Conservation (phyloP, 2,113 vertebrate genomes). For the Carlito syrichta region DNA sequence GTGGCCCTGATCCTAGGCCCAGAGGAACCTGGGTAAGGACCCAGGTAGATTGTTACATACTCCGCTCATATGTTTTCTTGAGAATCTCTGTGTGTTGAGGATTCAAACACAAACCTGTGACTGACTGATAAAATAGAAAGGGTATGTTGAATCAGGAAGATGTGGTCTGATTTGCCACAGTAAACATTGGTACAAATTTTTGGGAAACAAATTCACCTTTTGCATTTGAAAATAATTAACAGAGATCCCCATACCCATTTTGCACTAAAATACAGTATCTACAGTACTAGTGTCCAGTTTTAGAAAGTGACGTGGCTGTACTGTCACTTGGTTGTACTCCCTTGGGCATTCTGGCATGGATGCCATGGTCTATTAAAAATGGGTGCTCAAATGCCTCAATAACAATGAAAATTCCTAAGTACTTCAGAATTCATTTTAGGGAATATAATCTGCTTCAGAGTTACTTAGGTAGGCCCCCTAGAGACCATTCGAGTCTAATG, state of each 20-base stretch:
- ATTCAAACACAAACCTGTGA: neutral
- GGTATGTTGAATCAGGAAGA: neutral
- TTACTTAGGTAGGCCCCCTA: slow-evolving; percentile 3
- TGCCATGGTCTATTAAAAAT: neutral
- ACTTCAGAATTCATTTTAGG: neutral
- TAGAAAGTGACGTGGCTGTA: accelerated
- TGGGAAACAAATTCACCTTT: neutral
- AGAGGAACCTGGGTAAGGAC: neutral
- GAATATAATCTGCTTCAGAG: slow-evolving; percentile 4
- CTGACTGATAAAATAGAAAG: neutral
- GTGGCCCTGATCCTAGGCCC: neutral
- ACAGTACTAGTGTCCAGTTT: too few species aligned
- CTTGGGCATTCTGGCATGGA: neutral
- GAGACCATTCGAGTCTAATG: slow-evolving; percentile 43
- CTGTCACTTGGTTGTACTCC: neutral
- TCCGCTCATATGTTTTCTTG: neutral
- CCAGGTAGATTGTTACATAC: neutral
- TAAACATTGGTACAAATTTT: neutral
- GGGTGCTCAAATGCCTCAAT: neutral
- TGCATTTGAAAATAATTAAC: neutral
- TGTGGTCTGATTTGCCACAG: neutral
- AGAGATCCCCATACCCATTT: neutral
- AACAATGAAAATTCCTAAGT: neutral
- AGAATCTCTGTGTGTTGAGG: neutral
- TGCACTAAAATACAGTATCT: neutral